Base-by-base conservation (phyloP, 2,888 invertebrate genomes). In the Trichopoda pennipes region DNA sequence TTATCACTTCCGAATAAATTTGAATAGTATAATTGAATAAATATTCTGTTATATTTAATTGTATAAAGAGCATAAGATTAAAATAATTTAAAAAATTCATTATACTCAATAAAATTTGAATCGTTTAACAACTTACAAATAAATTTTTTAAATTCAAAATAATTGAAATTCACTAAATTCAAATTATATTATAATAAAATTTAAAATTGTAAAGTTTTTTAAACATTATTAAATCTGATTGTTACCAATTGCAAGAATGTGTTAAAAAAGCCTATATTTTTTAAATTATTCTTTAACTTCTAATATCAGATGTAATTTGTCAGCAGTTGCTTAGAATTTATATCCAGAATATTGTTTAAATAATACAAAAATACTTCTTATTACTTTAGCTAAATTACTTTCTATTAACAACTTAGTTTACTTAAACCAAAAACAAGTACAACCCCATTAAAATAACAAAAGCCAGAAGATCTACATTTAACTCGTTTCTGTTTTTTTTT, bases 321-420 rank as follows among this genome's bases (percentile, higher is more conserved):
- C 53, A 53, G 8, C 14, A 53, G 12, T 53, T 53, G 17, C 9
- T 17, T 19, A 14, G 1, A 23, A 23, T 23, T 53, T 23, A 23
- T 53, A 28, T 7, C 6, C 17, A 10, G 12, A 19, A 58, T 19
- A 38, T 35, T 56, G 56, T 9, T 38, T 58, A 55, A 61, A 19
- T 70, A 63, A 56, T 49, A 16, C 32, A 21, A 51, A 23, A 28
- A 58, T 6, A 51, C 21, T 61, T 61, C 42, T 35, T 14, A 44
- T 14, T 35, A 23, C 32, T 61, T 69, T 32, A 53, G 17, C 35
- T 21, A 56, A 68, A 73, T 68, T 68, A 51, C 42, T 63, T 63
- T 63, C 55, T 38, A 61, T 70, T 35, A 70, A 64, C 49, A 64
- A 69, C 9, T 63, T 42, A 32, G 42, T 51, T 58, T 42, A 32